Conservation (phyloP, 30 jellyfish, hydroid and myxozoan genomes). For the Euphysa ruthae region DNA sequence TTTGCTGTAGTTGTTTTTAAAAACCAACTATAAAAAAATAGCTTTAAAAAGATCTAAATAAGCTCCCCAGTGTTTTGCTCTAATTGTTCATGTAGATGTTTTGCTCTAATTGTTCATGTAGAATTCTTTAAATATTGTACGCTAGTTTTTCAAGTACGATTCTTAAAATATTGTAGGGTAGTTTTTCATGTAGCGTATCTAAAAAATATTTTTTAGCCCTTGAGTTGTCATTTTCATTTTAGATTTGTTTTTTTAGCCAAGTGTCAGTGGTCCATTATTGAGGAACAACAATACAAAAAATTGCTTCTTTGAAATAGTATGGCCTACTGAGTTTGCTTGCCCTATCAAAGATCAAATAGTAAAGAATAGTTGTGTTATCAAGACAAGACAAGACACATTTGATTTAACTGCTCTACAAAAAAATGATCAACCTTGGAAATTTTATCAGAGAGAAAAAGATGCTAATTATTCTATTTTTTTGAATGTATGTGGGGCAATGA, state of each 20-base stretch:
- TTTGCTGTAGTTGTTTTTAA: no score
- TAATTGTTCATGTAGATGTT: no score
- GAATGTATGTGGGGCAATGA: slow-evolving; percentile 50
- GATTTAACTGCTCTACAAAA: slow-evolving; percentile 43
- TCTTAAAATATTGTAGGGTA: no score
- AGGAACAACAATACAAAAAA: slow-evolving; percentile 7
- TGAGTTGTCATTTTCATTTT: no score
- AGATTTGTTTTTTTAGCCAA: slow-evolving; percentile 11
- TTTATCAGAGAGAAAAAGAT: slow-evolving; percentile 11
- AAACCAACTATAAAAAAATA: no score
- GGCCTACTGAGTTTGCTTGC: slow-evolving; percentile 79
- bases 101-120: no score
- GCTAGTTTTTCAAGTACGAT: no score
- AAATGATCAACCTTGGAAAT: slow-evolving; percentile 1
- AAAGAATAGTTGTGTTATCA: slow-evolving; percentile 35
- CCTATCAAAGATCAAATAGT: slow-evolving; percentile 36
- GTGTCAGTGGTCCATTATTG: slow-evolving; percentile 48
- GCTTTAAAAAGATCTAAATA: no score
- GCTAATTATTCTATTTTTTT: slow-evolving; percentile 17
- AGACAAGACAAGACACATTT: slow-evolving; percentile 27
- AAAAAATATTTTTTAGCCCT: no score
- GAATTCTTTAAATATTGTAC: no score
- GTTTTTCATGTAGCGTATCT: no score
- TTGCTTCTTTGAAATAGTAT: slow-evolving; percentile 38
- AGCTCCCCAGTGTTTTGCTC: no score